phyloP scores from a whole-genome alignment of 2,888 invertebrate species.

The Leucoptera coffeella region DNA sequence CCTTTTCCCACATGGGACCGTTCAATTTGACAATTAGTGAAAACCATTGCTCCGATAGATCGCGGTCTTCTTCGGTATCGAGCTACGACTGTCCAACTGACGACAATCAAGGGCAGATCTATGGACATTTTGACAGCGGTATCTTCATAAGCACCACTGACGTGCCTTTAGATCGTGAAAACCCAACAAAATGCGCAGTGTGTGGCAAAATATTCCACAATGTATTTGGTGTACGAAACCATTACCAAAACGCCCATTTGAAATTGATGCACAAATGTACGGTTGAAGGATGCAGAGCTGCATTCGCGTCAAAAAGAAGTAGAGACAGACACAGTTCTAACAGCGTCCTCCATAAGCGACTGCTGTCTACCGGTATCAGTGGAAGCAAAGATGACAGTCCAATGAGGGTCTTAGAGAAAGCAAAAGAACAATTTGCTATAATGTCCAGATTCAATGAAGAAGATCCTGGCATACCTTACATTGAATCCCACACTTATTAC shows the following conservation, averaged over 20 bases:
- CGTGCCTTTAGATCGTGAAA: constrained; percentile 86
- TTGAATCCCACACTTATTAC: constrained; percentile 46
- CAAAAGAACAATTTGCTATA: constrained; percentile 71
- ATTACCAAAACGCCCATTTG: constrained; percentile 92
- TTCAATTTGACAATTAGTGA: constrained; percentile 33
- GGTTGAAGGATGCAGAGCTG: constrained; percentile 90
- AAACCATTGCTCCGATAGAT: constrained; percentile 43
- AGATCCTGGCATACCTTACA: constrained; percentile 51
- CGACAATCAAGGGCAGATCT: constrained; percentile 59
- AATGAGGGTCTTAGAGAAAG: constrained; percentile 45
- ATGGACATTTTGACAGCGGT: constrained; percentile 68
- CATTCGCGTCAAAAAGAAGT: constrained; percentile 88
- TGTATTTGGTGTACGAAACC: constrained; percentile 87
- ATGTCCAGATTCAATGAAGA: constrained; percentile 73
- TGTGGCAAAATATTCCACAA: constrained; percentile 93
- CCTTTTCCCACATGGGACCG: constrained; percentile 16
- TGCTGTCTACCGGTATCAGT: constrained; percentile 65
- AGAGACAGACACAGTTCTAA: constrained; percentile 91
- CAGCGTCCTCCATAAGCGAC: constrained; percentile 82
- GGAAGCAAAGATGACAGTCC: constrained; percentile 26
- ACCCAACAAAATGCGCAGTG: constrained; percentile 84
- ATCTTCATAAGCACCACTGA: constrained; percentile 68
- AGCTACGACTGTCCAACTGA: constrained; percentile 53
- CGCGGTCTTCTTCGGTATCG: constrained; percentile 56
- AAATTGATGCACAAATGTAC: constrained; percentile 94